phyloP scores from a whole-genome alignment of 2,888 invertebrate species.

The Orthosia gracilis region DNA sequence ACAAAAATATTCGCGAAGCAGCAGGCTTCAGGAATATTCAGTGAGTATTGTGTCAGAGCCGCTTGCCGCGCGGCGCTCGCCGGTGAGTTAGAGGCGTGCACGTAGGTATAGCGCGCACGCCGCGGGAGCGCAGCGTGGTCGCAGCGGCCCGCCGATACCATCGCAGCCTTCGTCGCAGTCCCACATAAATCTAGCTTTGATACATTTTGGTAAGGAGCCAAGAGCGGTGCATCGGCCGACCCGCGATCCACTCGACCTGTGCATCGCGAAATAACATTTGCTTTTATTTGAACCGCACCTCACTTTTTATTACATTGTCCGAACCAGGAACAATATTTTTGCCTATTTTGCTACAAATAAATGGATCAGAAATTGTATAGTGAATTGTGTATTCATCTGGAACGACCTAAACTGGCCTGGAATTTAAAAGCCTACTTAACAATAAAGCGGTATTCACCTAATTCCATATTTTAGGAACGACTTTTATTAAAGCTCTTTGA shows the following conservation, averaged over 20 bases:
- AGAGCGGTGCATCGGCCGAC: slow-evolving; percentile 76
- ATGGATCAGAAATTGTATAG: slow-evolving; percentile 25
- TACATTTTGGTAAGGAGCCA: slow-evolving; percentile 90
- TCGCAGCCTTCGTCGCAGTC: slow-evolving; percentile 86
- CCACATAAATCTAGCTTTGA: slow-evolving; percentile 90
- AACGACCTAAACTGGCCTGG: slow-evolving; percentile 43
- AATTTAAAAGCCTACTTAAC: slow-evolving; percentile 56
- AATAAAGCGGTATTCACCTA: slow-evolving; percentile 28
- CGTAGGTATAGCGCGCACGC: slow-evolving; percentile 48
- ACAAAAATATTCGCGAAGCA: slow-evolving; percentile 39
- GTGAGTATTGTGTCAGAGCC: slow-evolving; percentile 48
- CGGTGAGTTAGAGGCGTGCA: slow-evolving; percentile 34
- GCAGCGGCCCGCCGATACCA: slow-evolving; percentile 78
- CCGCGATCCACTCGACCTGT: slow-evolving; percentile 73
- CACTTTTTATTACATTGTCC: slow-evolving; percentile 61
- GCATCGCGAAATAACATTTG: slow-evolving; percentile 76
- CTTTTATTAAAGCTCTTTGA: slow-evolving; percentile 44
- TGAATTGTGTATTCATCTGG: slow-evolving; percentile 57
- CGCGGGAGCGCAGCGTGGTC: slow-evolving; percentile 64
- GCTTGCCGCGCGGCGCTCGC: slow-evolving; percentile 31
- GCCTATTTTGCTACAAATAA: slow-evolving; percentile 35
- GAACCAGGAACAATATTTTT: slow-evolving; percentile 45
- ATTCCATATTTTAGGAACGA: slow-evolving; percentile 37
- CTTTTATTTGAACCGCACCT: slow-evolving; percentile 73
- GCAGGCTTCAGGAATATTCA: slow-evolving; percentile 39